Conservation (phyloP, 2,888 invertebrate genomes). For the Xiphydria camelus region DNA sequence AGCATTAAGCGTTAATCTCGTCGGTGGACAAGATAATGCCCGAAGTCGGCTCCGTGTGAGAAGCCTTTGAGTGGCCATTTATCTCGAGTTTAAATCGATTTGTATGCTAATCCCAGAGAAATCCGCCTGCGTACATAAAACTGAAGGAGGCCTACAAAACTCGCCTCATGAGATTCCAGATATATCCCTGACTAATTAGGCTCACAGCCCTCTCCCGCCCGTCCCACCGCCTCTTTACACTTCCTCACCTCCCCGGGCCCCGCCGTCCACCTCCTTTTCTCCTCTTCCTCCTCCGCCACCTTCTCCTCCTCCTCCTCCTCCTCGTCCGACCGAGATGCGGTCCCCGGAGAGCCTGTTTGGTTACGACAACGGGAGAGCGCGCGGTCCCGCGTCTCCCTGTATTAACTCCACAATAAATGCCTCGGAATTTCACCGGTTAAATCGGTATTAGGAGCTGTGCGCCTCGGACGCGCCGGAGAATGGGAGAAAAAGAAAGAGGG, state of each 20-base stretch:
- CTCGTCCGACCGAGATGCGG: background rate
- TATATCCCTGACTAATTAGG: conserved; percentile 58
- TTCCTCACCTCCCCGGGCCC: conserved; percentile 11
- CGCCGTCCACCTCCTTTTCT: conserved; percentile 13
- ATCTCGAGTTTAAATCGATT: conserved; percentile 59
- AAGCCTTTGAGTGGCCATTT: conserved; percentile 56
- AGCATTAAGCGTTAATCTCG: conserved; percentile 57
- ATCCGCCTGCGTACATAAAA: conserved; percentile 54
- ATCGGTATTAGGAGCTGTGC: conserved; percentile 12
- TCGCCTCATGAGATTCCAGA: conserved; percentile 56
- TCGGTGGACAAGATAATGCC: conserved; percentile 56
- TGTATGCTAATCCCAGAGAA: conserved; percentile 57
- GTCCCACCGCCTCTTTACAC: conserved; percentile 9
- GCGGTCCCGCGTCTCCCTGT: conserved; percentile 10
- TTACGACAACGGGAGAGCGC: conserved; percentile 18
- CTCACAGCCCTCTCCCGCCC: conserved; percentile 38
- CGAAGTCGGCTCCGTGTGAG: conserved; percentile 54
- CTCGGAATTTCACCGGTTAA: conserved; percentile 22
- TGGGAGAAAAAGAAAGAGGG: conserved; percentile 22
- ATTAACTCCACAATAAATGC: conserved; percentile 24
- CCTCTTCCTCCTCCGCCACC: conserved; percentile 10
- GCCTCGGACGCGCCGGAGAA: too few relatives aligned
- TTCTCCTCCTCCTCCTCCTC: conserved; percentile 10
- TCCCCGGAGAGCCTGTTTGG: conserved; percentile 1
- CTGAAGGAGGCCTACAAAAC: conserved; percentile 54